These are phyloP conservation scores for Calyptommatus sinebrachiatus DNA, from an alignment of 2,113 vertebrate genomes.

Conservation along the genomic window DNA sequence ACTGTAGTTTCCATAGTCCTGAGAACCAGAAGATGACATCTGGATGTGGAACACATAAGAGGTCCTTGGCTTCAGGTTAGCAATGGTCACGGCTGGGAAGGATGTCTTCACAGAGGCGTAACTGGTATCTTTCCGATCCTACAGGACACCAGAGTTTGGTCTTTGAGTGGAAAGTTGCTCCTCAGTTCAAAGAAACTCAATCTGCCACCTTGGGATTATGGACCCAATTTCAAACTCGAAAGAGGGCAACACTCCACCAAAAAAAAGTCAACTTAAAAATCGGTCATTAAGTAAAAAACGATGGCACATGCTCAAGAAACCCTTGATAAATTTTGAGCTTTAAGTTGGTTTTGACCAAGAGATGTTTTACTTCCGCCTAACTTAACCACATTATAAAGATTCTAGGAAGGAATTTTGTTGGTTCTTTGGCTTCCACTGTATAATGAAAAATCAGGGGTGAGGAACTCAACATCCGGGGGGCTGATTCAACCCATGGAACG, in stretches of 20 bases:
- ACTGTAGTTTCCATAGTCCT: slow-evolving; percentile 82
- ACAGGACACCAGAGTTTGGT: slow-evolving; percentile 11
- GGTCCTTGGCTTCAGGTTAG: slow-evolving; percentile 92
- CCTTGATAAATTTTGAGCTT: no score
- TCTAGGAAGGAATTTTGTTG: no score
- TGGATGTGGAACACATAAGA: slow-evolving; percentile 92
- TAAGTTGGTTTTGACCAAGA: no score
- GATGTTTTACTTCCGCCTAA: no score
- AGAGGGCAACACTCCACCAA: not conserved
- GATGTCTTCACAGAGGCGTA: slow-evolving; percentile 93
- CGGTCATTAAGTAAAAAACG: no score
- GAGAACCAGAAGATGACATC: slow-evolving; percentile 69
- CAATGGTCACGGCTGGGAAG: slow-evolving; percentile 82
- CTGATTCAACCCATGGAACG: no score
- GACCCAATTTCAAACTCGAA: not conserved
- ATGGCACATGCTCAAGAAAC: no score
- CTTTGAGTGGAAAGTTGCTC: not conserved
- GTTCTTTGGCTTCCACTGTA: no score
- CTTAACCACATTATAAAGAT: no score
- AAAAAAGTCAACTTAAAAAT: no score
- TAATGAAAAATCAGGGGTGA: no score
- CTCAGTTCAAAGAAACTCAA: rapidly evolving
- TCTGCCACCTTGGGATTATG: not conserved
- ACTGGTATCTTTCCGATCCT: slow-evolving; percentile 93
- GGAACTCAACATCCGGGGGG: no score